Percentiles rank a stretch among this genome's conserved stretches.
These are phyloP conservation scores for Indicator maculatus DNA, from an alignment of 2,113 vertebrate species.

Conservation along the genomic window DNA sequence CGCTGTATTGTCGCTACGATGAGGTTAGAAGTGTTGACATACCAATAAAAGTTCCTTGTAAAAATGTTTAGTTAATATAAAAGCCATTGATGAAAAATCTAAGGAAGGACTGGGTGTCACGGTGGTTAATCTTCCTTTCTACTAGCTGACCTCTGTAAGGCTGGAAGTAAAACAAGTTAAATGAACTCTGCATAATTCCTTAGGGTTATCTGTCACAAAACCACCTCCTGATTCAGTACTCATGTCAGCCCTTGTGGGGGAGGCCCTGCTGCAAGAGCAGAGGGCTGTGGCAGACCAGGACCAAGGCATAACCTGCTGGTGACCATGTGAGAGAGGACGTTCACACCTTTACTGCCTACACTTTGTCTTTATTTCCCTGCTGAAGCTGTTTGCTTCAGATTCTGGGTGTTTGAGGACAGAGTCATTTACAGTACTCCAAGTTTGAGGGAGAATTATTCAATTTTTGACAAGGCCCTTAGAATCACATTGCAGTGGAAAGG, in stretches of 20 bases:
- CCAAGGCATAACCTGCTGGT: background rate
- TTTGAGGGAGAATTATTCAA: constrained; percentile 76
- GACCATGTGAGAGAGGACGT: background rate
- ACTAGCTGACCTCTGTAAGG: constrained; percentile 21
- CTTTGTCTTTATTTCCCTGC: background rate
- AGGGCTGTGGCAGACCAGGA: background rate
- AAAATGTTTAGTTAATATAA: constrained; percentile 19
- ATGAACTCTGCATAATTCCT: constrained; percentile 29
- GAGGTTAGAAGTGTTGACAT: constrained; percentile 21
- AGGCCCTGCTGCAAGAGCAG: background rate
- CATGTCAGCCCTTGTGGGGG: background rate
- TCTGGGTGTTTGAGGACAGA: background rate
- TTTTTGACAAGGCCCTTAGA: constrained; percentile 80
- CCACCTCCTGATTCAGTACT: constrained; percentile 8
- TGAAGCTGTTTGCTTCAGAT: background rate
- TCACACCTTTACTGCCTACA: background rate
- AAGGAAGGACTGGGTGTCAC: constrained; percentile 12
- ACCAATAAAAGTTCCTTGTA: constrained; percentile 25
- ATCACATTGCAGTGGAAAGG: constrained; percentile 86
- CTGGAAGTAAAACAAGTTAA: constrained; percentile 44
- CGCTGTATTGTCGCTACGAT: background rate
- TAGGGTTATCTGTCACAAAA: constrained; percentile 40
- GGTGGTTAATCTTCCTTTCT: constrained; percentile 34
- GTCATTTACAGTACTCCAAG: constrained; percentile 6
- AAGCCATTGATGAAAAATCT: constrained; percentile 1